Evolutionary conservation across 37 sponge, comb jelly and placozoan species (phyloP).

Genomic region (Hexactinellida sp.): DNA sequence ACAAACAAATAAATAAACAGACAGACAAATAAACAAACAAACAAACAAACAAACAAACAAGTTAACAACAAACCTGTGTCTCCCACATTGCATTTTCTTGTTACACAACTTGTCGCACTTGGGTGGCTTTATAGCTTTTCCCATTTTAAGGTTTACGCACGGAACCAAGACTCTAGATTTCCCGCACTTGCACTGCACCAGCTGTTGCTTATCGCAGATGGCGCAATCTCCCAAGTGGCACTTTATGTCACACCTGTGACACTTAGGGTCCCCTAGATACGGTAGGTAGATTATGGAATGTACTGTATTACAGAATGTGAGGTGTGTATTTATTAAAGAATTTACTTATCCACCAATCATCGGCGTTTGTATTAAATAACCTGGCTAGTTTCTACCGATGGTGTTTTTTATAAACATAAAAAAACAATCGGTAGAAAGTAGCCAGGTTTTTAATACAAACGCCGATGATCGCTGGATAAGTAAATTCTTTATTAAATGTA

Average conservation of each 20-base stretch:
- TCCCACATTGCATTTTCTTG: conserved; percentile 60
- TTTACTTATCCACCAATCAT: no score
- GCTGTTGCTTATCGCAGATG: conserved; percentile 31
- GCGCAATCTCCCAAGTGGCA: conserved; percentile 78
- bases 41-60: neutral
- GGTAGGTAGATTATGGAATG: neutral
- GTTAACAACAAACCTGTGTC: conserved; percentile 42
- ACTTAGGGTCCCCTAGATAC: neutral
- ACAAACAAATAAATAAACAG: neutral
- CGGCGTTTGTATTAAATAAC: no score
- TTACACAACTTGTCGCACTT: conserved; percentile 57
- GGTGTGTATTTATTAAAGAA: no score
- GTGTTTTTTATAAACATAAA: no score
- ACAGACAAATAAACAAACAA: neutral
- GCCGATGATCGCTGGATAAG: no score
- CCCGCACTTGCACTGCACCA: conserved; percentile 55
- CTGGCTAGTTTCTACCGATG: no score
- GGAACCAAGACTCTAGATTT: neutral
- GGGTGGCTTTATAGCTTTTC: neutral
- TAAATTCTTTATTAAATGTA: no score
- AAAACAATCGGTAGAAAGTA: no score
- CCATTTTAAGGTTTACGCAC: neutral
- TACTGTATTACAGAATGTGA: no score
- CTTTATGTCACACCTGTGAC: conserved; percentile 40
- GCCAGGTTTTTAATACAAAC: no score